phyloP scores from a whole-genome alignment of 1,140 invertebrate genomes.

The Ladona fulva region DNA sequence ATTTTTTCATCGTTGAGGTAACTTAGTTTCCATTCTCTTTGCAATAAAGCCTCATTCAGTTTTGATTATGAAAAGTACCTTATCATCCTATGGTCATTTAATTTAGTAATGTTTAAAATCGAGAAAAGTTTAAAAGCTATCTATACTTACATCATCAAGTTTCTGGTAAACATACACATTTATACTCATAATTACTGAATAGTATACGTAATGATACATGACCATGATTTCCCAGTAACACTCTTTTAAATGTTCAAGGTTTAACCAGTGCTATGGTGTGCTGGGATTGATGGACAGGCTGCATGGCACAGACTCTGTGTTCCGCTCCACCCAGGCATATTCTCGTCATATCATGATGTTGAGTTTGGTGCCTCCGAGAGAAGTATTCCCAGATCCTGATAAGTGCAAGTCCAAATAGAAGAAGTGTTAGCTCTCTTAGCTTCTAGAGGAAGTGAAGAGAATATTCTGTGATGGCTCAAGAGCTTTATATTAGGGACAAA shows the following conservation, averaged over 20 bases:
- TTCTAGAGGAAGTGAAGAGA: neutral
- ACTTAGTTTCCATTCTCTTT: too few relatives aligned
- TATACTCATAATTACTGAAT: too few relatives aligned
- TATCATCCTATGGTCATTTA: too few relatives aligned
- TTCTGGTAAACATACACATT: too few relatives aligned
- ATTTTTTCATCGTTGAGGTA: too few relatives aligned
- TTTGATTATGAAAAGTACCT: too few relatives aligned
- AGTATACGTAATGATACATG: too few relatives aligned
- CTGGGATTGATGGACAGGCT: constrained; percentile 74
- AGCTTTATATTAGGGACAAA: neutral
- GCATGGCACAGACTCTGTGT: constrained; percentile 74
- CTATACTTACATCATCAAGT: too few relatives aligned
- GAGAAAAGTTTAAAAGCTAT: too few relatives aligned
- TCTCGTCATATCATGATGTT: constrained; percentile 69
- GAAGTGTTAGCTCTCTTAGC: neutral
- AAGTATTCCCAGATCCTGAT: constrained; percentile 60
- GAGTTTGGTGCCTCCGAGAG: constrained; percentile 62
- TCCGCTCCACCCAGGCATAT: constrained; percentile 62
- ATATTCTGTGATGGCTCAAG: neutral
- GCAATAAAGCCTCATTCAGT: too few relatives aligned
- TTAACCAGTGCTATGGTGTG: constrained; percentile 79
- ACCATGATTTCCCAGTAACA: neutral
- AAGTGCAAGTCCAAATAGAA: constrained; percentile 33
- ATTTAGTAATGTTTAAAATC: too few relatives aligned
- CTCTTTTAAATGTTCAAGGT: constrained; percentile 42